These are phyloP conservation scores for Rhopalosiphum padi DNA, from an alignment of 1,140 invertebrate species.

Conservation along the genomic window DNA sequence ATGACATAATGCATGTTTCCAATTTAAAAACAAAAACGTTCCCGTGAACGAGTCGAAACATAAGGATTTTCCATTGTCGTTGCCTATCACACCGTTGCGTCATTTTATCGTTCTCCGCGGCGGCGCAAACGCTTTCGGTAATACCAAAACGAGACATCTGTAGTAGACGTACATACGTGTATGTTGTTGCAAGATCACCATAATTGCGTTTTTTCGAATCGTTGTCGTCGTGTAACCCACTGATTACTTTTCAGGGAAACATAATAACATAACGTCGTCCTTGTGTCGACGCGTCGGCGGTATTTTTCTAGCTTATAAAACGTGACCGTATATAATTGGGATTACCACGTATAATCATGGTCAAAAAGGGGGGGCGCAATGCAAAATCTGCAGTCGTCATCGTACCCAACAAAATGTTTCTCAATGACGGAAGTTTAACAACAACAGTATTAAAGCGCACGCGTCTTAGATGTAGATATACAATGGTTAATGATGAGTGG, in stretches of 20 bases:
- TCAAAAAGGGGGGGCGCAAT: not conserved
- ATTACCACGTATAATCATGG: not conserved
- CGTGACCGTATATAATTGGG: not conserved
- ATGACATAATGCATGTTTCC: not conserved
- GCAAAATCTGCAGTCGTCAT: not conserved
- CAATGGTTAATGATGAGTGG: not conserved
- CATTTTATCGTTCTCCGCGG: not conserved
- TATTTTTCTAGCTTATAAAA: not conserved
- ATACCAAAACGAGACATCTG: not conserved
- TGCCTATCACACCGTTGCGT: not conserved
- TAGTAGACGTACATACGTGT: not conserved
- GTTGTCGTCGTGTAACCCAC: not conserved
- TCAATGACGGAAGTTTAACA: not conserved
- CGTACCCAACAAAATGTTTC: not conserved
- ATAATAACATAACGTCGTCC: not conserved
- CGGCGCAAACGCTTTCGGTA: no score
- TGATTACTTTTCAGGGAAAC: not conserved
- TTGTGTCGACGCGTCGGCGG: not conserved
- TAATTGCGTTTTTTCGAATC: not conserved
- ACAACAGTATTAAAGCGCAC: not conserved
- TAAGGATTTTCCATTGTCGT: not conserved
- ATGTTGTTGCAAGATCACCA: not conserved
- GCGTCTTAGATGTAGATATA: not conserved
- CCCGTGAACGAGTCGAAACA: not conserved
- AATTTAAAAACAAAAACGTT: constrained; percentile 2